These are phyloP conservation scores for Eilema depressum DNA, from an alignment of 2,888 invertebrate species.

Conservation along the genomic window DNA sequence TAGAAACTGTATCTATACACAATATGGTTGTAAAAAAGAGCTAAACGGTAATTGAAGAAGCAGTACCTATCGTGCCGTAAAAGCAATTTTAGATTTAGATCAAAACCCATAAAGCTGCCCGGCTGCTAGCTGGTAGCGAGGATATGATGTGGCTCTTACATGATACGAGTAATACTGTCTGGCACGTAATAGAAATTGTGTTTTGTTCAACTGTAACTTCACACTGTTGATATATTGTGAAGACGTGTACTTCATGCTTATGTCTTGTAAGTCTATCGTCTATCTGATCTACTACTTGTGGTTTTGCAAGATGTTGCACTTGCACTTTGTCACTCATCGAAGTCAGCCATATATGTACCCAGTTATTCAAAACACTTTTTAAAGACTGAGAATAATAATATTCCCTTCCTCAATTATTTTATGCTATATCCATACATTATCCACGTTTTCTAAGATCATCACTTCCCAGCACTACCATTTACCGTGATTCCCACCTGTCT, in stretches of 20 bases:
- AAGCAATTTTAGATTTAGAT: conserved; percentile 80
- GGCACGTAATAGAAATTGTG: conserved; percentile 27
- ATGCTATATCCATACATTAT: not conserved
- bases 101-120: conserved; percentile 71
- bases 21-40: conserved; percentile 27
- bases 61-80: conserved; percentile 60
- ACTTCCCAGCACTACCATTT: not conserved
- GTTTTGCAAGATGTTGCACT: no score
- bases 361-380: no score
- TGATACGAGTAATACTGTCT: conserved; percentile 15
- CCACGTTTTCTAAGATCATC: not conserved
- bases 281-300: no score
- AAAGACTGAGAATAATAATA: no score
- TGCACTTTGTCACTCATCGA: no score
- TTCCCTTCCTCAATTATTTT: not conserved
- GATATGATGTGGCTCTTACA: conserved; percentile 47
- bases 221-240: not conserved
- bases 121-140: conserved; percentile 56
- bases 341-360: no score
- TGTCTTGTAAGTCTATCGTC: no score
- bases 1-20: not conserved
- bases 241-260: no score
- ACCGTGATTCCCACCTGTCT: not conserved
- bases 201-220: not conserved
- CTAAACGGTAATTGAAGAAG: conserved; percentile 51